phyloP scores from a whole-genome alignment of 2,113 vertebrate species.

The Barnardius zonarius region DNA sequence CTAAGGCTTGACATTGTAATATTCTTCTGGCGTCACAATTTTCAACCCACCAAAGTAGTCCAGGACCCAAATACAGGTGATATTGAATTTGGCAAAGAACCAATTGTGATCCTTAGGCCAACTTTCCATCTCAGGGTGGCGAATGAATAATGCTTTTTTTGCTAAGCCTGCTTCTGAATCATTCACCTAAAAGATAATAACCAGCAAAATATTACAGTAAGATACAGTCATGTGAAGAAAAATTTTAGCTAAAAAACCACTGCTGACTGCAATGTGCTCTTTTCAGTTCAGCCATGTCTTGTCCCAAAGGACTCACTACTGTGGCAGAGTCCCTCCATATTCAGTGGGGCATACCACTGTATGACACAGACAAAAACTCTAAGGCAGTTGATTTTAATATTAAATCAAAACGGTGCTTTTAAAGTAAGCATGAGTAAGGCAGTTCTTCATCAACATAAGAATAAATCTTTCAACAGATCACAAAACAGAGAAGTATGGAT shows the following conservation, averaged over 20 bases:
- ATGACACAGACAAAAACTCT: background rate
- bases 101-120: slow-evolving; percentile 91
- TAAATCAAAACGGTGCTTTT: background rate
- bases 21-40: slow-evolving; percentile 86
- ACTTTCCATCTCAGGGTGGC: slow-evolving; percentile 90
- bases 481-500: background rate
- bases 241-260: background rate
- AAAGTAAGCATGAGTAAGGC: background rate
- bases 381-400: background rate
- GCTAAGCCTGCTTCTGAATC: slow-evolving; percentile 80
- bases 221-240: background rate
- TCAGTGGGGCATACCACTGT: background rate
- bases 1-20: slow-evolving; percentile 81
- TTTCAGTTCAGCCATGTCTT: background rate
- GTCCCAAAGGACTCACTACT: background rate
- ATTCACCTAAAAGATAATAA: slow-evolving; percentile 77
- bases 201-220: background rate
- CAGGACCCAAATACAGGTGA: slow-evolving; percentile 92
- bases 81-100: slow-evolving; percentile 95
- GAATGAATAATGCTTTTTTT: slow-evolving; percentile 81
- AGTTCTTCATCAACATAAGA: background rate
- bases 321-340: background rate
- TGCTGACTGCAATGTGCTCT: background rate
- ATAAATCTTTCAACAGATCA: background rate
- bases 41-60: slow-evolving; percentile 96